These are phyloP conservation scores for Uloborus diversus DNA, from an alignment of 1,140 invertebrate genomes.

Conservation along the genomic window DNA sequence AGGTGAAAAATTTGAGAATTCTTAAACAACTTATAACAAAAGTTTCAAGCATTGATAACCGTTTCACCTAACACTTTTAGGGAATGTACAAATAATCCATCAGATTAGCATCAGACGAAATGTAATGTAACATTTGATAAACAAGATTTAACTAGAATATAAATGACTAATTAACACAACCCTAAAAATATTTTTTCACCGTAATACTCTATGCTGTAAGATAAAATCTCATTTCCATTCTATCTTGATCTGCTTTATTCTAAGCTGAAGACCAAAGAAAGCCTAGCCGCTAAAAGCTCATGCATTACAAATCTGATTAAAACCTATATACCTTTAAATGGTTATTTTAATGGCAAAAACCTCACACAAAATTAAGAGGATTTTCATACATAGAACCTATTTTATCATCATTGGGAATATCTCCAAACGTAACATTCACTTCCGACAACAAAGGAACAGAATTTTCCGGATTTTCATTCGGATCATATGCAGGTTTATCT, in stretches of 20 bases:
- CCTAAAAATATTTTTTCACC: too few relatives aligned
- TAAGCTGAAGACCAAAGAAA: background rate
- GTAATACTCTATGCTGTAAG: background rate
- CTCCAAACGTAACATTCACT: background rate
- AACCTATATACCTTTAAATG: background rate
- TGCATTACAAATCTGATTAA: background rate
- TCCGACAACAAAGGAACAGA: background rate
- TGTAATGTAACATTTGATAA: too few relatives aligned
- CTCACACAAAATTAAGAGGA: slow-evolving; percentile 15
- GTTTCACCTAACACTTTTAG: too few relatives aligned
- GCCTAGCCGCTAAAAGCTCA: background rate
- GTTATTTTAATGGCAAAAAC: background rate
- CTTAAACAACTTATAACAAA: too few relatives aligned
- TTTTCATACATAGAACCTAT: slow-evolving; percentile 24
- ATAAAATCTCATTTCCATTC: background rate
- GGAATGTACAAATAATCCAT: too few relatives aligned
- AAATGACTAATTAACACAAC: too few relatives aligned
- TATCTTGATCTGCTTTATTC: background rate
- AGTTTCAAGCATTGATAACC: too few relatives aligned
- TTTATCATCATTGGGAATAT: background rate
- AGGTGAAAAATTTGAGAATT: too few relatives aligned
- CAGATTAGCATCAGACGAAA: too few relatives aligned
- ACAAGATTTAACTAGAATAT: too few relatives aligned
- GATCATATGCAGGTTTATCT: background rate
- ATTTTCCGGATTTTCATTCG: slow-evolving; percentile 20